phyloP scores from a whole-genome alignment of 2,797 vertebrate species.

The Pangasius krempfi region DNA sequence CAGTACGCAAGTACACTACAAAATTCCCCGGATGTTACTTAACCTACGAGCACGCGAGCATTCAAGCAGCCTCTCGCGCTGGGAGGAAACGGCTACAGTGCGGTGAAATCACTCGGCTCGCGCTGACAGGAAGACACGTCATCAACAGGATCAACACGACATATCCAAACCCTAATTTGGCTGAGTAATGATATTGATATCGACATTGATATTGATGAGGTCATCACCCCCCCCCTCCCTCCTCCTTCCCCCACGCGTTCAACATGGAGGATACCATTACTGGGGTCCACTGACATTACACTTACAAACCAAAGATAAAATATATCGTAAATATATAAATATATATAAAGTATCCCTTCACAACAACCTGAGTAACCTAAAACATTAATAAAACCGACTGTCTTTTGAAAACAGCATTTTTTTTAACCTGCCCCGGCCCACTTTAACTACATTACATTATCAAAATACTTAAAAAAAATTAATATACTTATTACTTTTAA shows the following conservation, averaged over 20 bases:
- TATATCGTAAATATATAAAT: neutral
- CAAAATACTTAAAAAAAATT: neutral
- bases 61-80: neutral
- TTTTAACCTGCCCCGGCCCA: neutral
- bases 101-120: neutral
- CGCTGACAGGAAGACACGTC: neutral
- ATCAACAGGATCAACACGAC: neutral
- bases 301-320: neutral
- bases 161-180: neutral
- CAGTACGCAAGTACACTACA: neutral
- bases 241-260: accelerated
- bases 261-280: neutral
- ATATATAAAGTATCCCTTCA: neutral
- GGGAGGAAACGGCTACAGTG: neutral
- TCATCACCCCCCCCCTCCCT: neutral
- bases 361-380: neutral
- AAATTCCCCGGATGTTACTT: conserved; percentile 5
- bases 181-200: neutral
- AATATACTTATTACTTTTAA: neutral
- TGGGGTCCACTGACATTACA: too few relatives aligned
- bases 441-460: neutral
- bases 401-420: neutral
- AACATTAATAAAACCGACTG: neutral
- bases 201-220: neutral
- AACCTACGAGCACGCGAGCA: neutral